phyloP scores from a whole-genome alignment of 2,888 invertebrate genomes.

The Gnatocerus cornutus region DNA sequence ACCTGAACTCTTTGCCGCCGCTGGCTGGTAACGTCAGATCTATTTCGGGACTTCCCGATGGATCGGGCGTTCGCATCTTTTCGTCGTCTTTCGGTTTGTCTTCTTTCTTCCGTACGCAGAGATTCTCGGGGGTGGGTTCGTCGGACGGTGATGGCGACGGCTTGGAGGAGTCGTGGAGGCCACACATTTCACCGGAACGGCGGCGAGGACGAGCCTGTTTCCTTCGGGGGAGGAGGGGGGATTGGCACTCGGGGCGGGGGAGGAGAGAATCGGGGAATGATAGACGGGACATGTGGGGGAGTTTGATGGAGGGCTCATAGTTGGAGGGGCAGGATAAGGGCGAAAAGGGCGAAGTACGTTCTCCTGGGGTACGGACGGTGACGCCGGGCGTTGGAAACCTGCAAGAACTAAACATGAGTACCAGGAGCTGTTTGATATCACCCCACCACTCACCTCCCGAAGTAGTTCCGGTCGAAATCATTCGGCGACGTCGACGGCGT shows the following conservation, averaged over 20 bases:
- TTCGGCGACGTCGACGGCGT: constrained; percentile 71
- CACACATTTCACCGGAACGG: constrained; percentile 83
- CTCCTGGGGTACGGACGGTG: constrained; percentile 57
- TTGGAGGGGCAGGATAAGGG: constrained; percentile 68
- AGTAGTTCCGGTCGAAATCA: constrained; percentile 67
- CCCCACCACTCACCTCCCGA: constrained; percentile 42
- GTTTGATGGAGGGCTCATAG: constrained; percentile 70
- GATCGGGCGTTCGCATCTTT: constrained; percentile 55
- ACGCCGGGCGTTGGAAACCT: constrained; percentile 52
- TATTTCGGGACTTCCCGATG: constrained; percentile 65
- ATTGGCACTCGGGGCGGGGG: constrained; percentile 76
- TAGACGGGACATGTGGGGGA: constrained; percentile 71
- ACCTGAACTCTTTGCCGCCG: constrained; percentile 67
- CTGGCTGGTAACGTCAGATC: constrained; percentile 64
- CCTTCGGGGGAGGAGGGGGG: constrained; percentile 87
- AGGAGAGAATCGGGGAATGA: constrained; percentile 69
- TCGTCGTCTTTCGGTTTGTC: constrained; percentile 56
- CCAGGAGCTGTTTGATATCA: constrained; percentile 57
- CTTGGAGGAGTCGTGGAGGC: constrained; percentile 76
- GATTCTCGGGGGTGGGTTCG: constrained; percentile 74
- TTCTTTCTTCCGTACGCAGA: constrained; percentile 75
- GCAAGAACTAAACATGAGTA: constrained; percentile 29
- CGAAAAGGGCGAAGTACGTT: constrained; percentile 65
- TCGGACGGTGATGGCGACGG: constrained; percentile 55
- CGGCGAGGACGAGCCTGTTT: constrained; percentile 91